These are phyloP conservation scores for Myotis davidii DNA, from an alignment of 2,113 vertebrate genomes.

Conservation along the genomic window DNA sequence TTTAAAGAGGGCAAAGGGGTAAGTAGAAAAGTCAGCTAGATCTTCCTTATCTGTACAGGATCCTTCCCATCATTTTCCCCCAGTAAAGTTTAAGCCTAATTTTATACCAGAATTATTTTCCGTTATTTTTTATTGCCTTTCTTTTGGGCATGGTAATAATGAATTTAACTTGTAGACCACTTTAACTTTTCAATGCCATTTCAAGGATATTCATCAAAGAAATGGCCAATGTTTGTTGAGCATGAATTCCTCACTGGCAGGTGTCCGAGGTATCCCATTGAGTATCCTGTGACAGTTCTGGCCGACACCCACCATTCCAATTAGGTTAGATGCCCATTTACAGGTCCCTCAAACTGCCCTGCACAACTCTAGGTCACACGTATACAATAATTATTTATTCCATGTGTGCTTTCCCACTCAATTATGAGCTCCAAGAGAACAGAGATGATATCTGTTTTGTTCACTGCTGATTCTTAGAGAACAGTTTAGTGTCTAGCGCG, in stretches of 20 bases:
- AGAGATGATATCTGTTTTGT: background rate
- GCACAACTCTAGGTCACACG: background rate
- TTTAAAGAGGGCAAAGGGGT: background rate
- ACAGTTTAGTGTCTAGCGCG: background rate
- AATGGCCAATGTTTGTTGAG: background rate
- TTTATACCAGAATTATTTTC: background rate
- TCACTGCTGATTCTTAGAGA: background rate
- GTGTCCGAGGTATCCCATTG: accelerated
- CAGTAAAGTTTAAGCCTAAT: background rate
- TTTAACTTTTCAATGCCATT: constrained; percentile 13
- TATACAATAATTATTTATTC: background rate
- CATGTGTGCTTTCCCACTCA: background rate
- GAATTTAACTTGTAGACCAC: background rate
- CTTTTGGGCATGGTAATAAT: background rate
- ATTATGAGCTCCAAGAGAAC: background rate
- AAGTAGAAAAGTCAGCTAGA: background rate
- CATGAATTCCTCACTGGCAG: background rate
- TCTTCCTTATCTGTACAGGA: background rate
- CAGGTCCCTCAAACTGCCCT: background rate
- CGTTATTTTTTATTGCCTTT: background rate
- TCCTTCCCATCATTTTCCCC: background rate
- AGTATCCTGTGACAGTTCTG: background rate
- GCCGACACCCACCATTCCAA: background rate
- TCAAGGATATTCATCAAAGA: background rate
- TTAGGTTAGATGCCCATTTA: background rate